A percentile compares a stretch with the other conserved stretches of the same genome.
phyloP scores from a whole-genome alignment of 2,113 vertebrate species.

The Jaculus jaculus region DNA sequence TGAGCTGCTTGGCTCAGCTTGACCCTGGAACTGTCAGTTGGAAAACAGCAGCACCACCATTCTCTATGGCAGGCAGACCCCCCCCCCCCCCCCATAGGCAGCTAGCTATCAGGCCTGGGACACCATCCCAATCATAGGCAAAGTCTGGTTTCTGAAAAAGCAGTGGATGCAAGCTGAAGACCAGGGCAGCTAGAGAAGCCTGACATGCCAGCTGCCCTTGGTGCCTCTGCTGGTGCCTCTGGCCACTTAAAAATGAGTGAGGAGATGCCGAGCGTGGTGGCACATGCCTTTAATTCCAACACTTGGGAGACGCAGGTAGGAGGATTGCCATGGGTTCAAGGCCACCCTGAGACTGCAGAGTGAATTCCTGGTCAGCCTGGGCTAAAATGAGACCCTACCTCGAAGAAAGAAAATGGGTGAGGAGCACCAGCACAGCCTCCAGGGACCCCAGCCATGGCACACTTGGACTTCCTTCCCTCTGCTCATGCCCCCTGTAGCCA shows the following conservation, averaged over 20 bases:
- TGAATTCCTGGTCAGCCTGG: too few relatives aligned
- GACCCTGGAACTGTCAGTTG: background rate
- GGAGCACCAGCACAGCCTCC: background rate
- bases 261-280: too few relatives aligned
- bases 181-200: background rate
- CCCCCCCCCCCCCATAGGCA: background rate
- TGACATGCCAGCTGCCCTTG: accelerated
- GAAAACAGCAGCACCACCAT: background rate
- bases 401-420: background rate
- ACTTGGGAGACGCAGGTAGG: too few relatives aligned
- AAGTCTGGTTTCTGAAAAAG: background rate
- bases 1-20: background rate
- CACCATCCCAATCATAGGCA: background rate
- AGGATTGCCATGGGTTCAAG: too few relatives aligned
- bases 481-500: background rate
- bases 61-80: background rate
- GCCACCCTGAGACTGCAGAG: too few relatives aligned
- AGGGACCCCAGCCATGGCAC: background rate
- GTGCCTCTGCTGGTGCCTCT: background rate
- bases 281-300: too few relatives aligned
- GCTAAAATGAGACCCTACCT: too few relatives aligned
- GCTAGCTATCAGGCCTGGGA: background rate
- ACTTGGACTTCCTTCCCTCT: background rate
- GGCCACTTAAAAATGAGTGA: background rate
- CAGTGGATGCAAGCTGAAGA: background rate